These are phyloP conservation scores for Odontothrips loti DNA, from an alignment of 2,888 invertebrate species.

Conservation along the genomic window DNA sequence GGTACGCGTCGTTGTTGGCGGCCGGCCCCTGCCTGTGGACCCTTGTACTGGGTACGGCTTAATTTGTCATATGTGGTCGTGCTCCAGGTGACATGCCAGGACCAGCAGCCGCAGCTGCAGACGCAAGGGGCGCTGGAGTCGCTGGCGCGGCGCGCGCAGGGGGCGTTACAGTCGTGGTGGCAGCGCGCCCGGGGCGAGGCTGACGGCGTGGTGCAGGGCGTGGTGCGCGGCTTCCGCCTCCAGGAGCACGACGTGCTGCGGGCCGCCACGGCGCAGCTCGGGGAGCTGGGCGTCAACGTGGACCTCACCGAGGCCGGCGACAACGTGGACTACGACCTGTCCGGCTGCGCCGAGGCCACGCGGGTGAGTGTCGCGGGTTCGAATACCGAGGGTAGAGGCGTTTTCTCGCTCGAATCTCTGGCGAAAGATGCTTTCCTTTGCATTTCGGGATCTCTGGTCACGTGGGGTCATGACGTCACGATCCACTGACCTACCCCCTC, in stretches of 20 bases:
- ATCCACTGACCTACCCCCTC: no score
- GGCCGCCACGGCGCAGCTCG: not conserved
- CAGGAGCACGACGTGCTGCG: not conserved
- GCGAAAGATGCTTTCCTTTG: no score
- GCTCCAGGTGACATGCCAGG: not conserved
- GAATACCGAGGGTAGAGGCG: not conserved
- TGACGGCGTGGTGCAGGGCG: not conserved
- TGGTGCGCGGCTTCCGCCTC: not conserved
- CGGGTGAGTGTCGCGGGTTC: not conserved
- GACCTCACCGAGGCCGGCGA: conserved; percentile 14
- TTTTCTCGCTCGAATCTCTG: no score
- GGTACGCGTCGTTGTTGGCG: not conserved
- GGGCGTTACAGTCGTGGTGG: not conserved
- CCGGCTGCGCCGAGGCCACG: not conserved
- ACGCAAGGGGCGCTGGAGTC: not conserved
- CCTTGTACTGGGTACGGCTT: no score
- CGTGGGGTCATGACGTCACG: no score
- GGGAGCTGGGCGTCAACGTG: not conserved
- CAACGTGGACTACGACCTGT: not conserved
- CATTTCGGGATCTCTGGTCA: no score
- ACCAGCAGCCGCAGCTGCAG: not conserved
- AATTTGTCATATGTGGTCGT: not conserved
- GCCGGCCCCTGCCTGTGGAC: no score
- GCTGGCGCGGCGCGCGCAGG: not conserved
- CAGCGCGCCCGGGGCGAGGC: not conserved